Percentiles rank a stretch among this genome's conserved stretches.
Evolutionary conservation across 2,888 invertebrate genomes (phyloP).

Genomic region (Lasiommata megera): DNA sequence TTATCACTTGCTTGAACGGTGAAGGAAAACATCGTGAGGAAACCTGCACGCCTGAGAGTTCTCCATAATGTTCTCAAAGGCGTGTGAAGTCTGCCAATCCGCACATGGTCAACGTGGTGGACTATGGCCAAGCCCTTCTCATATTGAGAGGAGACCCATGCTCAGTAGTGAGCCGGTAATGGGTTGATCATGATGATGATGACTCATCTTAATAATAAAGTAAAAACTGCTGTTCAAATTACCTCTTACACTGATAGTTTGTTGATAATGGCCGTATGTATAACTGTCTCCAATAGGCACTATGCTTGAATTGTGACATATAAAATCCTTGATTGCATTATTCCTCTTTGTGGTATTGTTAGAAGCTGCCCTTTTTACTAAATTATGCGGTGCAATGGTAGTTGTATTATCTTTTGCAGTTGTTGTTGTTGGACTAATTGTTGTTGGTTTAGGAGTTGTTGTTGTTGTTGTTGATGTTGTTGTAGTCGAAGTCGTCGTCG

Average conservation of each 20-base stretch:
- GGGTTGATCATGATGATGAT: too few relatives aligned
- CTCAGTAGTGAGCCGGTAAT: too few relatives aligned
- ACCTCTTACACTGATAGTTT: slow-evolving; percentile 86
- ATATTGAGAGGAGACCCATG: too few relatives aligned
- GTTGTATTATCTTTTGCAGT: slow-evolving; percentile 31
- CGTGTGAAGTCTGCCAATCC: too few relatives aligned
- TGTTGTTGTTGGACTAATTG: slow-evolving; percentile 39
- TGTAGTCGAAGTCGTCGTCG: slow-evolving; percentile 57
- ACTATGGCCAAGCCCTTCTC: too few relatives aligned
- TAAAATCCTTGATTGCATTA: slow-evolving; percentile 43
- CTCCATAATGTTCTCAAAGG: too few relatives aligned
- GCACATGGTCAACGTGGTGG: too few relatives aligned
- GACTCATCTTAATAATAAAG: too few relatives aligned
- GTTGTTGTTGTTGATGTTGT: slow-evolving; percentile 45
- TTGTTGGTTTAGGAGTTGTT: slow-evolving; percentile 40
- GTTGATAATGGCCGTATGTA: slow-evolving; percentile 87
- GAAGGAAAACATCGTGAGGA: too few relatives aligned
- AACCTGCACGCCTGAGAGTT: too few relatives aligned
- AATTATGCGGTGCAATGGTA: slow-evolving; percentile 37
- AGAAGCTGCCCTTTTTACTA: slow-evolving; percentile 45
- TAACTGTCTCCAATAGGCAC: slow-evolving; percentile 84
- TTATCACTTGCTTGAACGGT: too few relatives aligned
- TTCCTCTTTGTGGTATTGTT: slow-evolving; percentile 43
- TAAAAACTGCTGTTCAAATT: slow-evolving; percentile 29
- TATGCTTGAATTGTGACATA: slow-evolving; percentile 75